Conservation (phyloP, 2,797 vertebrate species). For the Oreochromis mossambicus region DNA sequence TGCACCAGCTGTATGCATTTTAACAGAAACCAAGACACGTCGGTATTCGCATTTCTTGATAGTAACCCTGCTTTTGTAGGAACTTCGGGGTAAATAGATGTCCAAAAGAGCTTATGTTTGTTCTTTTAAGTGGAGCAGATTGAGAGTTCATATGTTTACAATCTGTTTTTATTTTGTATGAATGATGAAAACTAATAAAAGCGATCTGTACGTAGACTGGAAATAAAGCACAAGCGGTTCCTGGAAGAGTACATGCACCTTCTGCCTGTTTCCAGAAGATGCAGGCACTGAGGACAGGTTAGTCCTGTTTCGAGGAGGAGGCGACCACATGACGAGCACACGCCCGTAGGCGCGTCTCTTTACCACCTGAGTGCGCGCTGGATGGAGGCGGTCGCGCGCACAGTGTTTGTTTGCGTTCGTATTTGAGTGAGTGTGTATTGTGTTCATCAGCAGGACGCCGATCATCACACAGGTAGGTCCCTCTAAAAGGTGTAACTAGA, state of each 20-base stretch:
- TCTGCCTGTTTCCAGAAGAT: neutral
- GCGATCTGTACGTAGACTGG: neutral
- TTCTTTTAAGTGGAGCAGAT: neutral
- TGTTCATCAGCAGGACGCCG: neutral
- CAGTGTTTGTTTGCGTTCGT: neutral
- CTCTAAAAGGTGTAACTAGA: fast-evolving
- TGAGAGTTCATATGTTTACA: neutral
- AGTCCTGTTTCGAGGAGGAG: slow-evolving; percentile 1
- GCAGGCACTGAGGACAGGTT: slow-evolving; percentile 13
- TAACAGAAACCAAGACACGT: neutral
- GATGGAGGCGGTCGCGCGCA: neutral
- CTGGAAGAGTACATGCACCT: neutral
- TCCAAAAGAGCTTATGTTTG: neutral
- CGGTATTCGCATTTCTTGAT: neutral
- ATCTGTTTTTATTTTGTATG: neutral
- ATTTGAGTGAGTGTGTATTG: neutral
- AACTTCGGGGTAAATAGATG: neutral
- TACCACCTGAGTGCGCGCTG: neutral
- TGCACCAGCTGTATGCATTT: neutral
- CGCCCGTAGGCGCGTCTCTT: slow-evolving; percentile 1
- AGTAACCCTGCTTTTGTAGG: neutral
- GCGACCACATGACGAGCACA: slow-evolving; percentile 2
- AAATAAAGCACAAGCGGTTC: neutral
- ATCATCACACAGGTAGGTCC: neutral
- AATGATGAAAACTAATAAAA: neutral